Evolutionary conservation across 2,797 vertebrate genomes (phyloP), one percentile per base, ranked within the genome.

Genomic region (Gambelia wislizenii): DNA sequence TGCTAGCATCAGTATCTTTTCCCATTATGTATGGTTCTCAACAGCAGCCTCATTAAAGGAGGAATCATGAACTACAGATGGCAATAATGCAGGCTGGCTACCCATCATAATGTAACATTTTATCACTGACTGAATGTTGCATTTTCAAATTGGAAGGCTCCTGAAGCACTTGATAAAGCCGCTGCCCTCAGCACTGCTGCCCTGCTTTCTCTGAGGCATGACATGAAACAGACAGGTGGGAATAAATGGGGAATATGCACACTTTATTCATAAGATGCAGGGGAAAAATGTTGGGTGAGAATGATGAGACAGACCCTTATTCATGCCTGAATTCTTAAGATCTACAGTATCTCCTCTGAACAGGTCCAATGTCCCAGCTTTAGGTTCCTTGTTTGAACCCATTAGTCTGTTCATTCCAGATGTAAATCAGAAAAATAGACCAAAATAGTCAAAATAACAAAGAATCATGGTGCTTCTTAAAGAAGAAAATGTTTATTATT

Each of bases 101-200:
- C 94, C 92, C 93, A 84, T 91, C 93, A 91, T 91, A 95, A 92
- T 94, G 92, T 88, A 88, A 82, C 93, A 88, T 93, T 96, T 95
- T 93, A 92, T 95, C 93, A 92, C 91, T 90, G 93, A 90, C 91
- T 92, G 91, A 88, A 94, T 89, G 91, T 91, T 88, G 91, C 54
- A 90, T 91, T 90, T 96, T 92, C 81, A 91, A 95, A 93, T 90
- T 91, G 91, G 90, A 91, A 93, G 92, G 90, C 93, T 94, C 92
- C 89, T 84, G 87, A 84, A 87, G 91, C 93, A 89, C 88, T 93
- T 72, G 78, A 80, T 91, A 94, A 93, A 93, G 93, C 92, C 89
- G 87, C 92, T 95, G 93, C 89, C 85, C 91, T 88, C 92, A 56
- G 78, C 1, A 0, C 75, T 76, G 83, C 82, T 92, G 93, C 91